These are phyloP conservation scores for Chloroceryle aenea DNA, from an alignment of 2,113 vertebrate species.

Conservation along the genomic window DNA sequence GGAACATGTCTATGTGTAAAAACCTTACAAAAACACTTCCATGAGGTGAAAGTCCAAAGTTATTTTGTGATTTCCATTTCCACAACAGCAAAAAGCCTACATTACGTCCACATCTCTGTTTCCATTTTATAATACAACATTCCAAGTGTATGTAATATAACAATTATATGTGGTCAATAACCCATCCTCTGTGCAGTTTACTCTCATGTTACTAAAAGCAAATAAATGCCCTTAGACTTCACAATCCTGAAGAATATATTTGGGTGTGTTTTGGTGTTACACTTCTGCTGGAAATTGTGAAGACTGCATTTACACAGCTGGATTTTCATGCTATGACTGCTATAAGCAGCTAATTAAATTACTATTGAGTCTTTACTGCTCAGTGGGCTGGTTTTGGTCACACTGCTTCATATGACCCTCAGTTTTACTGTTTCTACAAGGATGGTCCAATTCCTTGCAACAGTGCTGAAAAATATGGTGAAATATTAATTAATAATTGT, in stretches of 20 bases:
- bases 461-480: not conserved
- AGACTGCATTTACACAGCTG: constrained; percentile 35
- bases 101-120: not conserved
- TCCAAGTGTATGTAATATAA: not conserved
- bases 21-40: not conserved
- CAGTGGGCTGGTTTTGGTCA: constrained; percentile 8
- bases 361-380: not conserved
- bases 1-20: not conserved
- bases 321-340: constrained; percentile 40
- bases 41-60: not conserved
- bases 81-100: not conserved
- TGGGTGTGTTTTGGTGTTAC: not conserved
- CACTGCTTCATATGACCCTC: not conserved
- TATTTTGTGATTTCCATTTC: not conserved
- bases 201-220: not conserved
- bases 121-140: not conserved
- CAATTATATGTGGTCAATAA: not conserved
- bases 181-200: not conserved
- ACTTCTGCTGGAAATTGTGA: constrained; percentile 10
- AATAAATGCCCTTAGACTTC: not conserved
- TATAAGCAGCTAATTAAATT: constrained; percentile 65
- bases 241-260: not conserved
- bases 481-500: not conserved
- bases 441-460: not conserved
- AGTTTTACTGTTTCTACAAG: not conserved